Evolutionary conservation across 2,888 invertebrate genomes (phyloP).

Genomic region (Eulithis testata): DNA sequence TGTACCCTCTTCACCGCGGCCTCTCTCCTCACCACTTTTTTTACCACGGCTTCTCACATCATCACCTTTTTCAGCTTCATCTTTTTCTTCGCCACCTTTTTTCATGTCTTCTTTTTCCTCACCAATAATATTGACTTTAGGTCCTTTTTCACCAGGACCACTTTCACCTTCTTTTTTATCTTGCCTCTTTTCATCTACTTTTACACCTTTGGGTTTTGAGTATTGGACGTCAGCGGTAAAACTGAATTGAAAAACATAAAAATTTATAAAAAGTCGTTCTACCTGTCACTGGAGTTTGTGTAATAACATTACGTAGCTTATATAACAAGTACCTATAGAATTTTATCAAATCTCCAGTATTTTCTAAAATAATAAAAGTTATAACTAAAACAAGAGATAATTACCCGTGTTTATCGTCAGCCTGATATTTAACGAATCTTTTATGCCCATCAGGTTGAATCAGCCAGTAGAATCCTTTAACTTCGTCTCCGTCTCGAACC

Average conservation of each 20-base stretch:
- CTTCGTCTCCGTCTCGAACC: slow-evolving; percentile 75
- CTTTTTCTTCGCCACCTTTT: slow-evolving; percentile 1
- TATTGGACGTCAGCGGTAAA: slow-evolving; percentile 39
- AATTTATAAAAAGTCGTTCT: too few relatives aligned
- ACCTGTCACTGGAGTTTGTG: too few relatives aligned
- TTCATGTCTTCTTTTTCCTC: slow-evolving; percentile 12
- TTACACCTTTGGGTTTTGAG: slow-evolving; percentile 23
- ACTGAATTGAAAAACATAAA: slow-evolving; percentile 23
- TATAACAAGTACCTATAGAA: too few relatives aligned
- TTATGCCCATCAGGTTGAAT: slow-evolving; percentile 81
- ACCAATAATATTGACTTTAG: slow-evolving; percentile 3
- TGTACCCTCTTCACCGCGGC: background rate
- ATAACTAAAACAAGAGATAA: background rate
- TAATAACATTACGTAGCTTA: too few relatives aligned
- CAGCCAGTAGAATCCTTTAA: slow-evolving; percentile 82
- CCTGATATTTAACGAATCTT: slow-evolving; percentile 78
- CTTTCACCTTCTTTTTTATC: slow-evolving; percentile 2
- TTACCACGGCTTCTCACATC: background rate
- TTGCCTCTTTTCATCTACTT: slow-evolving; percentile 8
- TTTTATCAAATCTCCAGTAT: too few relatives aligned
- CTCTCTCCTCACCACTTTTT: slow-evolving; percentile 8
- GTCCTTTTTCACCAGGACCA: background rate
- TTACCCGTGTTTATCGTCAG: slow-evolving; percentile 81
- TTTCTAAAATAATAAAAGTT: too few relatives aligned
- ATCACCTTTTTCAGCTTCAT: background rate